Evolutionary conservation across 2,797 vertebrate genomes (phyloP).

Genomic region (Falco columbarius): DNA sequence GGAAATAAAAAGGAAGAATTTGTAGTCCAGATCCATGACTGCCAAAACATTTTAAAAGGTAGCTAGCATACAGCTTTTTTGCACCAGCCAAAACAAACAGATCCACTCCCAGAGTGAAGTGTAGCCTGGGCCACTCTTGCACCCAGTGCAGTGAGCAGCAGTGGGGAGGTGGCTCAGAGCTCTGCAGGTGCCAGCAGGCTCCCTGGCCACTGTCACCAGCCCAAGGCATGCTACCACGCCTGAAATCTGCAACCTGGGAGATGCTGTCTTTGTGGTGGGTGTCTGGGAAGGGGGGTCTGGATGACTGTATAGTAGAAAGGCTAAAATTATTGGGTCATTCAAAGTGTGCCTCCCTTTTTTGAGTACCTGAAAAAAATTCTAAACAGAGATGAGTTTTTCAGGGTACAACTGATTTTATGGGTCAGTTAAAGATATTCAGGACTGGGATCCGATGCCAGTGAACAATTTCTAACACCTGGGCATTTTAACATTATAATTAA

Average conservation of each 20-base stretch:
- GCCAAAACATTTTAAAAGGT: not conserved
- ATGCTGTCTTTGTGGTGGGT: fast-evolving
- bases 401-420: not conserved
- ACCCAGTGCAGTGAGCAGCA: fast-evolving
- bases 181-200: not conserved
- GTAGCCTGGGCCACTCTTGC: not conserved
- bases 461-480: not conserved
- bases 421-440: slow-evolving; percentile 10
- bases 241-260: not conserved
- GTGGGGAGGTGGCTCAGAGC: not conserved
- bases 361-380: not conserved
- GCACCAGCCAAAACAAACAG: not conserved
- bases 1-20: not conserved
- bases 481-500: slow-evolving; percentile 31
- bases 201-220: not conserved
- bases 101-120: not conserved
- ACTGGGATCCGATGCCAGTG: not conserved
- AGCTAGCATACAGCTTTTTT: not conserved
- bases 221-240: not conserved
- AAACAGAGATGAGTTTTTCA: not conserved
- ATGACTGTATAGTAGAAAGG: not conserved
- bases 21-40: not conserved
- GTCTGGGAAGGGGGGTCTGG: not conserved
- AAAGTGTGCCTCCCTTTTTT: not conserved
- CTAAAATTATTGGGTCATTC: not conserved